These are phyloP conservation scores for Mus spretus DNA, from an alignment of 2,797 vertebrate species.

Conservation along the genomic window DNA sequence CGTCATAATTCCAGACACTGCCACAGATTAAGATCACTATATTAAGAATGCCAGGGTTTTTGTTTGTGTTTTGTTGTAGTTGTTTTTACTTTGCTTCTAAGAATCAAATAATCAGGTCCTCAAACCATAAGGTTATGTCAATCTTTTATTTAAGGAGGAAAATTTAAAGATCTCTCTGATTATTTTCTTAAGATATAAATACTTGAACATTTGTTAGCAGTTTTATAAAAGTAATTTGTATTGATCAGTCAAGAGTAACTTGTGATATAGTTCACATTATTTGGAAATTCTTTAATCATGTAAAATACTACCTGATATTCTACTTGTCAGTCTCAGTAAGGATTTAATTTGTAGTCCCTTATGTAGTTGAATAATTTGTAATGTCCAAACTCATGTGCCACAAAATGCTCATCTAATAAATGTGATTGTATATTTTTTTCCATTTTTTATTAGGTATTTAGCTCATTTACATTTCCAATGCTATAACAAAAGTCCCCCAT, in stretches of 20 bases:
- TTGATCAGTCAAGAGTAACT: not conserved
- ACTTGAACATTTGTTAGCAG: conserved; percentile 12
- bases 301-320: conserved; percentile 37
- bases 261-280: conserved; percentile 22
- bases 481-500: no score
- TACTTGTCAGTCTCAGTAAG: conserved; percentile 32
- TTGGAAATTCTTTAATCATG: conserved; percentile 28
- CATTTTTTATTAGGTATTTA: no score
- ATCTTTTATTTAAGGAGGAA: conserved; percentile 37
- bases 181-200: conserved; percentile 26
- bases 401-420: conserved; percentile 55
- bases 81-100: not conserved
- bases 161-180: conserved; percentile 50
- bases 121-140: not conserved
- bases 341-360: conserved; percentile 50
- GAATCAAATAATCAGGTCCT: not conserved
- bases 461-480: no score
- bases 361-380: conserved; percentile 44
- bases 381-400: conserved; percentile 54
- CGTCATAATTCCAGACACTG: conserved; percentile 85
- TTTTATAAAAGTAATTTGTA: conserved; percentile 49
- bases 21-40: conserved; percentile 88
- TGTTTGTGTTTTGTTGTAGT: no score
- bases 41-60: conserved; percentile 82
- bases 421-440: no score